Percentiles rank a stretch among this genome's conserved stretches.
Conservation (phyloP, 2,888 invertebrate species). For the Temnothorax ravouxi region DNA sequence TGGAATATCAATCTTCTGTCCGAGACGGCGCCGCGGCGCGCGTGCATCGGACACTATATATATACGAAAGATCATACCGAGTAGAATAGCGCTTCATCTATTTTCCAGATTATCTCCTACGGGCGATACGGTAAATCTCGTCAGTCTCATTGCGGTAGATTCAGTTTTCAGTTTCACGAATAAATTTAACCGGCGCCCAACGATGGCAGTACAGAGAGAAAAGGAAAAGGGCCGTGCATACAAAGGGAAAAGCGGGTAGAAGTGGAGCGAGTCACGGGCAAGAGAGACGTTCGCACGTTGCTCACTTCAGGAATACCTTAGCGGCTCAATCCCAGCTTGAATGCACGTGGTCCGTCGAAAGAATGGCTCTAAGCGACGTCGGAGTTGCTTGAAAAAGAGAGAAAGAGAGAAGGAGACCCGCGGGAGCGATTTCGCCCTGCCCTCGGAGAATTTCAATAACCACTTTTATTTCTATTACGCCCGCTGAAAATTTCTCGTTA, state of each 20-base stretch:
- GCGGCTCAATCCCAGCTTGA: constrained; percentile 69
- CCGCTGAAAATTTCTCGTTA: constrained; percentile 69
- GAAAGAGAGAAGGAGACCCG: constrained; percentile 35
- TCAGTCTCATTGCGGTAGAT: constrained; percentile 59
- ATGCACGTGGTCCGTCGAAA: constrained; percentile 66
- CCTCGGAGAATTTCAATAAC: constrained; percentile 82
- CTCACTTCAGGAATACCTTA: constrained; percentile 74
- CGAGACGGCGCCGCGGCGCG: background rate
- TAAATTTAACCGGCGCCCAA: constrained; percentile 64
- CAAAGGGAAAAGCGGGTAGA: constrained; percentile 49
- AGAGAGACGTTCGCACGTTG: constrained; percentile 79
- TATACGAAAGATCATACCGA: background rate
- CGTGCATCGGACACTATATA: background rate
- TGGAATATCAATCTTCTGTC: background rate
- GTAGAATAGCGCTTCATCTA: constrained; percentile 60
- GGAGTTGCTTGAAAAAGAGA: constrained; percentile 46
- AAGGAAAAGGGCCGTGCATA: constrained; percentile 53
- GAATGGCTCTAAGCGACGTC: constrained; percentile 68
- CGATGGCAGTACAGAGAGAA: constrained; percentile 32
- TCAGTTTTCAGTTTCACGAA: constrained; percentile 58
- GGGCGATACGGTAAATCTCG: constrained; percentile 59
- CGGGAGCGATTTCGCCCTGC: constrained; percentile 57
- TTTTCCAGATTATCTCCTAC: constrained; percentile 57
- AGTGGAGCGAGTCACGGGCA: constrained; percentile 51
- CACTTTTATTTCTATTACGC: constrained; percentile 78